phyloP scores from a whole-genome alignment of 2,888 invertebrate genomes.

The Leucoptera coffeella region DNA sequence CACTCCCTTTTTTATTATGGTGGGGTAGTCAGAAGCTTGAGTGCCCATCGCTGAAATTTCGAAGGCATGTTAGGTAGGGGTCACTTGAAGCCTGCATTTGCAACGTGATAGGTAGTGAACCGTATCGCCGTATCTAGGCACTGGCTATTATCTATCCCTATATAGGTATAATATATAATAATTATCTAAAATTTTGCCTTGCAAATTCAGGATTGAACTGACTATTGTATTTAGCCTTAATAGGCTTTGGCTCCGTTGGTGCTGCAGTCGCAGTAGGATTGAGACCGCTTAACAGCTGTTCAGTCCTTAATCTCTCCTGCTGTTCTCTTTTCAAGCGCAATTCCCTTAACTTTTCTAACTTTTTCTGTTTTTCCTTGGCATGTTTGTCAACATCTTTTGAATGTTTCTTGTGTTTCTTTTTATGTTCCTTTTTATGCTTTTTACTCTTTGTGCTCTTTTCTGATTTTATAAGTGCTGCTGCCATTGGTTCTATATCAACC shows the following conservation, averaged over 20 bases:
- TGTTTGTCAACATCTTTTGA: constrained; percentile 7
- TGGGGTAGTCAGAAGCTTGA: too few species aligned
- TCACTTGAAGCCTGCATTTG: too few species aligned
- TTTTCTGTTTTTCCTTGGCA: constrained; percentile 17
- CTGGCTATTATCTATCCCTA: too few species aligned
- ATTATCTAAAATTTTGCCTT: constrained; percentile 64
- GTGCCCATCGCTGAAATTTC: too few species aligned
- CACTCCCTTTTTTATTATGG: too few species aligned
- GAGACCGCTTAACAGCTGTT: constrained; percentile 64
- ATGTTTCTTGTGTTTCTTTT: constrained; percentile 1
- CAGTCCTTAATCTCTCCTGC: constrained; percentile 66
- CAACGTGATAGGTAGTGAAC: too few species aligned
- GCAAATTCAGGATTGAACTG: constrained; percentile 93
- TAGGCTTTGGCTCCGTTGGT: constrained; percentile 10
- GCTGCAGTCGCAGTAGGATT: constrained; percentile 18
- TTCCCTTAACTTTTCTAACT: constrained; percentile 64
- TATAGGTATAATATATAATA: too few species aligned
- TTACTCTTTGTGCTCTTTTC: constrained; percentile 8
- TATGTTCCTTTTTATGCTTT: constrained; percentile 11
- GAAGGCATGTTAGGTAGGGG: too few species aligned
- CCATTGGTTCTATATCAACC: neutral
- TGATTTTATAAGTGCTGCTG: constrained; percentile 4
- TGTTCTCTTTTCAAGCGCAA: constrained; percentile 77
- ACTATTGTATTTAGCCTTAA: constrained; percentile 85
- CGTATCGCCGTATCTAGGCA: too few species aligned